Conservation (phyloP, 2,888 invertebrate species). For the Notocelia uddmanniana region DNA sequence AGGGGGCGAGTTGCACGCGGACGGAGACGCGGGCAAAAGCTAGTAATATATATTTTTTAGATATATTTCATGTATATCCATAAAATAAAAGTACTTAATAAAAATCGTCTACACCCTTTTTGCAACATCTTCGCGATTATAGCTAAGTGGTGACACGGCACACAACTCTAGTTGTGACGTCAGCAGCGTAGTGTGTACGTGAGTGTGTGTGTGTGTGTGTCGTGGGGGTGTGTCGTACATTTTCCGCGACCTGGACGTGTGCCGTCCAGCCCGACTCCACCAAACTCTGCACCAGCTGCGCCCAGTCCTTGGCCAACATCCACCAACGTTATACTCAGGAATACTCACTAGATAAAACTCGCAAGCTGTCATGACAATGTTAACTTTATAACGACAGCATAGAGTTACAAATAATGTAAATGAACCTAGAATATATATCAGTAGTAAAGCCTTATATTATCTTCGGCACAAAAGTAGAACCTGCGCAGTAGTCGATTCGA, state of each 20-base stretch:
- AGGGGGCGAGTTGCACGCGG: too few relatives aligned
- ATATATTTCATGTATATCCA: too few relatives aligned
- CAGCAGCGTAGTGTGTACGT: slow-evolving; percentile 50
- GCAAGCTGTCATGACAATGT: slow-evolving; percentile 44
- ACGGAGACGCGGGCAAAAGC: too few relatives aligned
- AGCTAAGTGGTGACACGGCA: neutral
- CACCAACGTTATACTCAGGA: slow-evolving; percentile 76
- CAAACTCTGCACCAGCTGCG: slow-evolving; percentile 94
- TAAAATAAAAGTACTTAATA: too few relatives aligned
- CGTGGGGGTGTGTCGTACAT: slow-evolving; percentile 74
- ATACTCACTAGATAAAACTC: slow-evolving; percentile 32
- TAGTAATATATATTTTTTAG: too few relatives aligned
- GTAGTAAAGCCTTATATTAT: neutral
- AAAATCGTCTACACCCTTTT: too few relatives aligned
- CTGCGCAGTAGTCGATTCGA: neutral
- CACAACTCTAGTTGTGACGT: slow-evolving; percentile 1
- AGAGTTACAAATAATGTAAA: neutral
- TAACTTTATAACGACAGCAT: slow-evolving; percentile 9
- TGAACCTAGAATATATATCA: neutral
- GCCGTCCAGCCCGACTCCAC: slow-evolving; percentile 94
- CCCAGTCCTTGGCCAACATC: slow-evolving; percentile 91
- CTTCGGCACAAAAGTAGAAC: neutral
- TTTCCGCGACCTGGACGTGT: slow-evolving; percentile 91
- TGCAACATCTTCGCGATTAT: neutral
- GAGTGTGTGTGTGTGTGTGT: slow-evolving; percentile 58